Conservation (phyloP, 2,797 vertebrate species). For the Molossus molossus region DNA sequence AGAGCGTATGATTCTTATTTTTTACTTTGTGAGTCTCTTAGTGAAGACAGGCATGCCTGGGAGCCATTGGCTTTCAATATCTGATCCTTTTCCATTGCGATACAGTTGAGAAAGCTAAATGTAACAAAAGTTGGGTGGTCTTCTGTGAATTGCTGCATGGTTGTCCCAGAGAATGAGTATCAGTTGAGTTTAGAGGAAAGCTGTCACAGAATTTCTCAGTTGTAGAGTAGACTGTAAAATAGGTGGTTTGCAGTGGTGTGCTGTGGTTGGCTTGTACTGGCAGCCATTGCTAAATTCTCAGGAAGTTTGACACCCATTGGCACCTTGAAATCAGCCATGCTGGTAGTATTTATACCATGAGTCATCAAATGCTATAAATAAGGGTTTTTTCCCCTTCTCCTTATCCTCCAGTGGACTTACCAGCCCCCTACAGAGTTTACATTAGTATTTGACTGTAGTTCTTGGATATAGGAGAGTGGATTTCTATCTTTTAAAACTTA, state of each 20-base stretch:
- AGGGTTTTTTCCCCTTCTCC: background rate
- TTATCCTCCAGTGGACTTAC: background rate
- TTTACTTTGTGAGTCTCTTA: background rate
- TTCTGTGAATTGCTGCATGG: background rate
- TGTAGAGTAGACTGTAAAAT: background rate
- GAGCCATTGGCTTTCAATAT: constrained; percentile 67
- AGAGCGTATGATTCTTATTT: background rate
- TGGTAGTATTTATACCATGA: background rate
- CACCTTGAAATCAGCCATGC: constrained; percentile 32
- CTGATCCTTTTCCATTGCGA: background rate
- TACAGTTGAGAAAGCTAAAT: constrained; percentile 60
- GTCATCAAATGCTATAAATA: constrained; percentile 47
- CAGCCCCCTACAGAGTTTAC: background rate
- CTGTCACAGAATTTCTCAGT: background rate
- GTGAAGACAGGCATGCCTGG: background rate
- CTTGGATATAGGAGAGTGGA: background rate
- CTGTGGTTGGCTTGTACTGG: background rate
- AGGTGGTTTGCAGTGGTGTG: background rate
- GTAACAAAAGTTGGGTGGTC: background rate
- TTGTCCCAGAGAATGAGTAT: constrained; percentile 36
- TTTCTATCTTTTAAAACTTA: background rate
- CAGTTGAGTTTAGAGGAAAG: background rate
- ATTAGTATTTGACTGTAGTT: background rate
- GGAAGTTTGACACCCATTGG: constrained; percentile 8
- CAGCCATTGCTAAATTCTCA: constrained; percentile 22